These are phyloP conservation scores for Ia io DNA, from an alignment of 2,113 vertebrate genomes.

Conservation along the genomic window DNA sequence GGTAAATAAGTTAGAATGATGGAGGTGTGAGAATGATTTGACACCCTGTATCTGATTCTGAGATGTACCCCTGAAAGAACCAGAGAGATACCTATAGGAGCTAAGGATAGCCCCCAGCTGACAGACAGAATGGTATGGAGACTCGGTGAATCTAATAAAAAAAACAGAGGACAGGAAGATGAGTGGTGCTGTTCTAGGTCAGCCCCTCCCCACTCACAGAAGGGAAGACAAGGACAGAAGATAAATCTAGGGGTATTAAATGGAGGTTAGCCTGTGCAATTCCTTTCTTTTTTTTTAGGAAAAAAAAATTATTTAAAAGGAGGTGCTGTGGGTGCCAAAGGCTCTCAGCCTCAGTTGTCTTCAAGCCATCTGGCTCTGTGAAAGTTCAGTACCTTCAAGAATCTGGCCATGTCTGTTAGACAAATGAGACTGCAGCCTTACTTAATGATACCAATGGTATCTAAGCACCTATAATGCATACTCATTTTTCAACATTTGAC, in stretches of 20 bases:
- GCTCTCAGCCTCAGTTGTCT: not conserved
- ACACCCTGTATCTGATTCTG: not conserved
- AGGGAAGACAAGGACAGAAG: not conserved
- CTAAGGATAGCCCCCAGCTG: not conserved
- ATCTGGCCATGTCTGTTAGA: constrained; percentile 49
- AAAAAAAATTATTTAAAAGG: not conserved
- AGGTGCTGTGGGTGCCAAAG: not conserved
- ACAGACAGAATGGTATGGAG: not conserved
- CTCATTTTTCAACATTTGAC: constrained; percentile 63
- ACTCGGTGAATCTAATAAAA: not conserved
- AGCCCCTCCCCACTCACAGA: not conserved
- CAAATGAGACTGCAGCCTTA: constrained; percentile 26
- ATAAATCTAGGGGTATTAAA: not conserved
- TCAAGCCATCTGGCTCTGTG: not conserved
- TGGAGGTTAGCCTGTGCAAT: not conserved
- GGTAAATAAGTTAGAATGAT: not conserved
- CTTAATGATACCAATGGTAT: constrained; percentile 43
- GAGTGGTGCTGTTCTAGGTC: not conserved
- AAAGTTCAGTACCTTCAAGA: not conserved
- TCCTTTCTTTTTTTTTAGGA: not conserved
- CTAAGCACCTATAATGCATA: not conserved
- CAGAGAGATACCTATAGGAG: not conserved
- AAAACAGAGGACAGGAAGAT: not conserved
- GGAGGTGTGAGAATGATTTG: not conserved
- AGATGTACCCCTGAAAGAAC: not conserved